Base-by-base conservation (phyloP, 2,797 vertebrate genomes). In the Echeneis naucrates region DNA sequence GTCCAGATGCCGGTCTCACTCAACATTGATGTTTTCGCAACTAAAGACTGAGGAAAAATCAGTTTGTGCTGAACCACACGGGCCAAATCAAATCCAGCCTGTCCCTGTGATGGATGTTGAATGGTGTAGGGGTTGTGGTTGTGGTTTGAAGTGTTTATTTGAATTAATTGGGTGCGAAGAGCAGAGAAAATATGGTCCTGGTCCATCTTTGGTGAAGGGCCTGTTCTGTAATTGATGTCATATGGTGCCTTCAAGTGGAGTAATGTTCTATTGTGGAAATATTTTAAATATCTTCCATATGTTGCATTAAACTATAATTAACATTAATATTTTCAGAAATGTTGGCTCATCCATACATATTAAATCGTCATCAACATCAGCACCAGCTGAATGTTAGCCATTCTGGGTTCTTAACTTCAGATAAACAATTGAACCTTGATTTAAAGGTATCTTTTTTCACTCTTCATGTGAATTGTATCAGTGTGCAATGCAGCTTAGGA, bases 151-250 rank as follows among this genome's bases (percentile, higher is more conserved):
- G 62, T 68, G 72, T 60, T 55, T 23, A 42, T 69, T 24, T 66
- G 32, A 53, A 63, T 42, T 69, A 74, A 78, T 80, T 33, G 35
- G 23, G 77, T 5, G 13, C 68, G 62, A 24, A 58, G 38, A 50
- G 51, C 30, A 27, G 51, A 40, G 19, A 30, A 40, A 65, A 54
- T 63, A 50, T 45, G 57, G 35, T 23, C 32, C 27, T 4, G 52
- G 50, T 77, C 54, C 59, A n/a, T 38, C 24, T 16, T 27, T 21
- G 3, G 12, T 47, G 48, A 38, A 44, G 40, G 19, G 23, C 19
- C 27, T 11, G 19, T 33, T 24, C 24, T 72, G 38, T 40, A 17
- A 40, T 40, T 40, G 14, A 40, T 5, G 38, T 40, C 16, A 40
- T 40, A 40, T 9, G 21, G 55, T 48, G 33, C 26, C 42, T 71